These are phyloP conservation scores for Dryomyza anilis DNA, from an alignment of 2,888 invertebrate species.

Conservation along the genomic window DNA sequence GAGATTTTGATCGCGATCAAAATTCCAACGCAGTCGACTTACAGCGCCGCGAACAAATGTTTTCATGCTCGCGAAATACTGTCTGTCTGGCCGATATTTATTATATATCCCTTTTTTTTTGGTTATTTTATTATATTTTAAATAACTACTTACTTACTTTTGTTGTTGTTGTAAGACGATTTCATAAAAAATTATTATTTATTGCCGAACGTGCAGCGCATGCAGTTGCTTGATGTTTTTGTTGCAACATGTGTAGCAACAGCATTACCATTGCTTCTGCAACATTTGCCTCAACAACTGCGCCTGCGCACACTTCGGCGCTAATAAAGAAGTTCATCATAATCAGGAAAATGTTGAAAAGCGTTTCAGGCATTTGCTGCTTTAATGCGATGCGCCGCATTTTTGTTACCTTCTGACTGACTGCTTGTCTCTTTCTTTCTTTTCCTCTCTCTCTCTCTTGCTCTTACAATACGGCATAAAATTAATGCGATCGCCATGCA, in stretches of 20 bases:
- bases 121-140: background rate
- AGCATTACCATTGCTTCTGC: background rate
- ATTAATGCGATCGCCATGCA: no score
- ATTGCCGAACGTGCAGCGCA: constrained; percentile 53
- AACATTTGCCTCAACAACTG: background rate
- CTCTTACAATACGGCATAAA: no score
- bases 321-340: constrained; percentile 27
- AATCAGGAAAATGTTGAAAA: constrained; percentile 26
- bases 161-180: background rate
- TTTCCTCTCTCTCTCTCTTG: no score
- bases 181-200: constrained; percentile 51
- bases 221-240: constrained; percentile 24
- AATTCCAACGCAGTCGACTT: constrained; percentile 23
- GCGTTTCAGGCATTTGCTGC: constrained; percentile 27
- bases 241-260: background rate
- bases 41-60: constrained; percentile 47
- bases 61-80: constrained; percentile 40
- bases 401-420: no score
- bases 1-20: constrained; percentile 25
- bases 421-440: no score
- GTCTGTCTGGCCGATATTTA: background rate
- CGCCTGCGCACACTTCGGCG: background rate
- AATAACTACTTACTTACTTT: background rate
- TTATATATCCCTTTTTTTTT: no score
- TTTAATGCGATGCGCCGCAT: no score